Conservation (phyloP, 2,113 vertebrate species). For the Xiphophorus couchianus region DNA sequence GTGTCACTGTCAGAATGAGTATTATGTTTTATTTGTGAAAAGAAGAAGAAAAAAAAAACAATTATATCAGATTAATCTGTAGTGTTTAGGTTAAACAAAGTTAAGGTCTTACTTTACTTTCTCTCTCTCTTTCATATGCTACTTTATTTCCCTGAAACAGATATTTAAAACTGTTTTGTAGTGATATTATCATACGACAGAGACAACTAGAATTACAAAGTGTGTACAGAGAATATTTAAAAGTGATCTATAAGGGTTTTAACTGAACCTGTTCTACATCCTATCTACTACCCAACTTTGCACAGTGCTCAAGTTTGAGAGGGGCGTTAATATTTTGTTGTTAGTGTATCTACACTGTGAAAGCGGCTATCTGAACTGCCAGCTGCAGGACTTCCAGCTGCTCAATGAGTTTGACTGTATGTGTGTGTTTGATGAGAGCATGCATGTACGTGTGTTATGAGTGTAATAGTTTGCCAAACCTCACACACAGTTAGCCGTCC, state of each 20-base stretch:
- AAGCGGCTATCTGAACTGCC: conserved; percentile 51
- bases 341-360: conserved; percentile 75
- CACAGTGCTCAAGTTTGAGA: conserved; percentile 68
- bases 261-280: conserved; percentile 48
- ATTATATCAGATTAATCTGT: conserved; percentile 59
- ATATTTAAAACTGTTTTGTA: conserved; percentile 68
- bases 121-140: conserved; percentile 45
- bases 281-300: conserved; percentile 70
- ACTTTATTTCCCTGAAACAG: conserved; percentile 49
- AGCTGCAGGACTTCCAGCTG: conserved; percentile 59
- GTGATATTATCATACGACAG: conserved; percentile 53
- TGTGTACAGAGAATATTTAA: conserved; percentile 69
- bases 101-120: conserved; percentile 40
- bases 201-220: conserved; percentile 56
- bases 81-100: conserved; percentile 65
- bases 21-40: conserved; percentile 73
- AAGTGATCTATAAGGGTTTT: conserved; percentile 62
- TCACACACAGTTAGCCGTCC: conserved; percentile 45
- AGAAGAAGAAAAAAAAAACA: conserved; percentile 47
- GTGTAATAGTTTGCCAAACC: conserved; percentile 53
- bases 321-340: conserved; percentile 67
- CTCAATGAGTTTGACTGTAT: conserved; percentile 39
- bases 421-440: conserved; percentile 30
- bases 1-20: conserved; percentile 65
- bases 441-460: conserved; percentile 42